Percentiles rank a stretch among this genome's conserved stretches.
Conservation (phyloP, 2,888 invertebrate genomes). For the Notodonta dromedarius region DNA sequence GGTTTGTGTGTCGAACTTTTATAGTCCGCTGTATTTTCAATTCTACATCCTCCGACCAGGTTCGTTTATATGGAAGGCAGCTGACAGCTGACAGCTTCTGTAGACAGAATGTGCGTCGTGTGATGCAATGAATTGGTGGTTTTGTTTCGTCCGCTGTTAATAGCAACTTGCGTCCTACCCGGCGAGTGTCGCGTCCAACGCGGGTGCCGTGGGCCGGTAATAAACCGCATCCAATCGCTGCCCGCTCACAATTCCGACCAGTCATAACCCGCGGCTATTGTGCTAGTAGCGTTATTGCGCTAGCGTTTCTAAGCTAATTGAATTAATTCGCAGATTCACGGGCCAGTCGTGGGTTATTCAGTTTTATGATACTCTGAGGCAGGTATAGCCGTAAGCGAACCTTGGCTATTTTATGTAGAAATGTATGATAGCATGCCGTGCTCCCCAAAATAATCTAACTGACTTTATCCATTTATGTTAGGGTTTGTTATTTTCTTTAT, state of each 20-base stretch:
- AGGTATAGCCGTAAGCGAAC: background rate
- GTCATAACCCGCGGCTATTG: slow-evolving; percentile 54
- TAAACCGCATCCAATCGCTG: slow-evolving; percentile 59
- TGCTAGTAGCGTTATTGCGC: slow-evolving; percentile 47
- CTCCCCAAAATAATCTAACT: too few relatives aligned
- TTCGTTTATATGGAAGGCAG: too few relatives aligned
- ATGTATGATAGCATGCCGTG: too few relatives aligned
- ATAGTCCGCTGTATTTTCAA: too few relatives aligned
- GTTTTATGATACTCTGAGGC: background rate
- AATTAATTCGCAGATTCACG: slow-evolving; percentile 46
- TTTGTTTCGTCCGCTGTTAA: slow-evolving; percentile 8
- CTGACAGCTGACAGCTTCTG: too few relatives aligned
- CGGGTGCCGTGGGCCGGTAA: slow-evolving; percentile 41
- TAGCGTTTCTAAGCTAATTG: slow-evolving; percentile 44
- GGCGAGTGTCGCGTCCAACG: slow-evolving; percentile 57
- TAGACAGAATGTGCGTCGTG: too few relatives aligned
- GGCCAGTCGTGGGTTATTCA: background rate
- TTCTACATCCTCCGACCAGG: too few relatives aligned
- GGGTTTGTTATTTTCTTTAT: too few relatives aligned
- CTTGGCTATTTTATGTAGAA: too few relatives aligned
- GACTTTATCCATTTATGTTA: too few relatives aligned
- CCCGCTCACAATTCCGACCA: slow-evolving; percentile 56
- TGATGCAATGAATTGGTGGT: too few relatives aligned
- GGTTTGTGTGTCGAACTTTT: too few relatives aligned
- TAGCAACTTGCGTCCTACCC: slow-evolving; percentile 31